Base-by-base conservation (phyloP, 2,888 invertebrate genomes). In the Patella caerulea region DNA sequence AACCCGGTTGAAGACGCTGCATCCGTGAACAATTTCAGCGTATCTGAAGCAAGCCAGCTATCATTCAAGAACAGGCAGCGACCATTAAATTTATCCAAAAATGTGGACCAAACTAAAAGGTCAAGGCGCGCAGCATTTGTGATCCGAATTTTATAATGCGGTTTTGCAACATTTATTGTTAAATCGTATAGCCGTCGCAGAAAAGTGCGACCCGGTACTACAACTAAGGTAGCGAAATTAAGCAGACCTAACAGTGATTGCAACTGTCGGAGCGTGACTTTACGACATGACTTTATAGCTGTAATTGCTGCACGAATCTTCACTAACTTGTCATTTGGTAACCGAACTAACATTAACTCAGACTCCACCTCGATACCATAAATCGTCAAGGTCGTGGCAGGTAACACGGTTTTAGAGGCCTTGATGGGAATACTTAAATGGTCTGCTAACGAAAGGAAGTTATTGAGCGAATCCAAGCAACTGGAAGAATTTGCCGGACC, bases 21-120 rank as follows among this genome's bases (percentile, higher is more conserved):
- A 24, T 74, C 74, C 12, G 74, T 56, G 65, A 29, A 74, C 9
- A 74, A 34, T 17, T 17, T 19, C 11, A 74, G 56, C 17, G 19
- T 56, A 14, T 11, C n/a, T 12, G 72, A 72, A 24, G 29, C n/a
- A 24, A 72, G 15, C 72, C 72, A 72, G 11, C n/a, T 34, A 4
- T 72, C 72, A n/a, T 34, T 24, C 45, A 45, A 52, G 17, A 55
- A 55, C 55, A 55, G 11, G 12, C 55, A 55, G 12, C 14, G 17
- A 55, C 55, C 55, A 55, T 55, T 55, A 17, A 55, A 55, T 15
- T 17, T 17, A 15, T 72, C 52, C 12, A 45, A 34, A n/a, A 52
- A 24, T 34, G 29, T 24, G 29, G 45, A 45, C 72, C 72, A 52
- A 15, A 72, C 45, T 45, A 17, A n/a, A 24, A 55, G 17, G 17